These are phyloP conservation scores for Micropterix aruncella DNA, from an alignment of 2,888 invertebrate species.

Conservation along the genomic window DNA sequence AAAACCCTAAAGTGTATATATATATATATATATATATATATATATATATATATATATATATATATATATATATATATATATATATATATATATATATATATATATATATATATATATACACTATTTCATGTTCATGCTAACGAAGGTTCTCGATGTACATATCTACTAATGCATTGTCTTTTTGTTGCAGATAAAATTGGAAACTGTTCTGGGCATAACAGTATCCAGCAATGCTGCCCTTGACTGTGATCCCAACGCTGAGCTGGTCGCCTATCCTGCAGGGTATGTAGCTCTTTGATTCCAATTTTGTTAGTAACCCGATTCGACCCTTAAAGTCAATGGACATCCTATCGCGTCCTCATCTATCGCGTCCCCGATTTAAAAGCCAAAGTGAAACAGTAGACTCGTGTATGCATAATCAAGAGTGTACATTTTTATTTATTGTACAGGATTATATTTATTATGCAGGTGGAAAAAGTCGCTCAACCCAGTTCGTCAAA, in stretches of 20 bases:
- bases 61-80: not conserved
- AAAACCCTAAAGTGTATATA: not conserved
- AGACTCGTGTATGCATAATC: no score
- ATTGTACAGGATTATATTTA: no score
- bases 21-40: not conserved
- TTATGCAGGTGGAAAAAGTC: no score
- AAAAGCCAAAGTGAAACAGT: no score
- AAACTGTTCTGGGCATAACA: constrained; percentile 89
- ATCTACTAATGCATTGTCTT: constrained; percentile 7
- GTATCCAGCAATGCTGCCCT: constrained; percentile 85
- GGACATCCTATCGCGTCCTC: no score
- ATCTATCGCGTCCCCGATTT: no score
- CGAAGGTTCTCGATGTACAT: not conserved
- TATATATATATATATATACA: not conserved
- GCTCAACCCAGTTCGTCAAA: no score
- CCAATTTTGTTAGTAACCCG: no score
- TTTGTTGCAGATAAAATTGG: constrained; percentile 77
- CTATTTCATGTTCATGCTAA: no score
- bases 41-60: not conserved
- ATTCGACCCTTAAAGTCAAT: no score
- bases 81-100: not conserved
- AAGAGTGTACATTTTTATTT: no score
- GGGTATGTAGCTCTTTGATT: no score
- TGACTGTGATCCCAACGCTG: constrained; percentile 75
- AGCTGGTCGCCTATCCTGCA: constrained; percentile 89